phyloP scores from a whole-genome alignment of 1,140 invertebrate species.

The Asbolus verrucosus region DNA sequence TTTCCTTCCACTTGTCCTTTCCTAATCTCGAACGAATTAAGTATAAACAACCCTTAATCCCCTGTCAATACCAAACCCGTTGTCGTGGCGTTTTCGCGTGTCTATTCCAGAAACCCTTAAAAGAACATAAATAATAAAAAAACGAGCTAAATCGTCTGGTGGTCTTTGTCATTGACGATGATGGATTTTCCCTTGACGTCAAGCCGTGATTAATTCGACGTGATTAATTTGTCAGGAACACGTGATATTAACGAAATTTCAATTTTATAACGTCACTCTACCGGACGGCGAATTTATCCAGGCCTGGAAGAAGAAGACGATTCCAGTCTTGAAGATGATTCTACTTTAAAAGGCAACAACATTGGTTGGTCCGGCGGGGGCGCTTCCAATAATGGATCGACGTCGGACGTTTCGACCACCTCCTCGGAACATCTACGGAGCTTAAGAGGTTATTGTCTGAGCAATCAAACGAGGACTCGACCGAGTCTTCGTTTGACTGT shows the following conservation, averaged over 20 bases:
- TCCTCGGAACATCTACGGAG: conserved; percentile 55
- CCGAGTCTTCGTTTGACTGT: conserved; percentile 39
- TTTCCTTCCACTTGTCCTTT: not conserved
- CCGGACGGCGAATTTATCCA: no score
- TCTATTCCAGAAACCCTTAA: not conserved
- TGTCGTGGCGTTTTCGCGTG: not conserved
- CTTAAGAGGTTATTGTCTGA: no score
- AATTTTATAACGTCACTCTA: no score
- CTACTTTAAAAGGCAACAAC: conserved; percentile 58
- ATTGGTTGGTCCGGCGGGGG: conserved; percentile 38
- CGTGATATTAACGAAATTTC: no score
- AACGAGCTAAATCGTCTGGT: no score
- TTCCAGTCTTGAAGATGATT: conserved; percentile 61
- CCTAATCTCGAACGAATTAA: conserved; percentile 7
- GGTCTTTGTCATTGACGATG: no score
- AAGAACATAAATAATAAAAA: no score
- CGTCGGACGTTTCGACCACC: conserved; percentile 59
- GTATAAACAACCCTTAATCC: not conserved
- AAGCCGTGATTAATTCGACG: no score
- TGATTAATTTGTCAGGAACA: no score
- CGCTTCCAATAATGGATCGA: conserved; percentile 58
- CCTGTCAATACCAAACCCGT: conserved; percentile 1
- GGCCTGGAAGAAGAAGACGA: conserved; percentile 55
- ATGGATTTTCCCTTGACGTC: no score
- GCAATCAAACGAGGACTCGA: conserved; percentile 20